A percentile compares a stretch with the other conserved stretches of the same genome.
Evolutionary conservation across 2,113 vertebrate species (phyloP).

Genomic region (Xerus inauris): DNA sequence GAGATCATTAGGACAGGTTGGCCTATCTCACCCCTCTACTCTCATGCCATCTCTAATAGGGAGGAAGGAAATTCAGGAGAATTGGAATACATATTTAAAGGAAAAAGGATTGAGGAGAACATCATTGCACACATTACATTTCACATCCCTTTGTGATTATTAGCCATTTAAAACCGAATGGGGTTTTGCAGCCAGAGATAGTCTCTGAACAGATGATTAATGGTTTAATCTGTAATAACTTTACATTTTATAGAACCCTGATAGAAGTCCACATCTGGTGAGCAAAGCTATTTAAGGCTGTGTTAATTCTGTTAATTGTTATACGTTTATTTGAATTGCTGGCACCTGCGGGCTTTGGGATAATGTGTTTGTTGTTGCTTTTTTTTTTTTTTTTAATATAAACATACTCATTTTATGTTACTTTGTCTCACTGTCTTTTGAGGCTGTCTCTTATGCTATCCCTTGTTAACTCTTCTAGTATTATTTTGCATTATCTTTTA

Average conservation of each 20-base stretch:
- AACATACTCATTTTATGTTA: constrained; percentile 58
- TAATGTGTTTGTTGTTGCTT: constrained; percentile 79
- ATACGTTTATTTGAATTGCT: constrained; percentile 88
- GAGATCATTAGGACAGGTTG: background rate
- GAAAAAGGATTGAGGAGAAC: constrained; percentile 66
- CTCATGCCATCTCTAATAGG: constrained; percentile 32
- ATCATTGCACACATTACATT: constrained; percentile 78
- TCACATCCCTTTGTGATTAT: constrained; percentile 84
- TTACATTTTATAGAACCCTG: constrained; percentile 88
- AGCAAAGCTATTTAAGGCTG: constrained; percentile 90
- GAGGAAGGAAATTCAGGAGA: constrained; percentile 21
- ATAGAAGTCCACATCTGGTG: constrained; percentile 89
- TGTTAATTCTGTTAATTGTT: constrained; percentile 92
- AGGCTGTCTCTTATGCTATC: constrained; percentile 24
- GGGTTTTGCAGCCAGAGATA: constrained; percentile 86
- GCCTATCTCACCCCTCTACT: background rate
- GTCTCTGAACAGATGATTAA: constrained; percentile 91
- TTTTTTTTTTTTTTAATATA: constrained; percentile 13
- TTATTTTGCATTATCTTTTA: background rate
- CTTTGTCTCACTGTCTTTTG: constrained; percentile 70
- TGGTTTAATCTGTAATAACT: constrained; percentile 89
- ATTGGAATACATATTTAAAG: constrained; percentile 78
- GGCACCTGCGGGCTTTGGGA: constrained; percentile 87
- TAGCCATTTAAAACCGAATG: constrained; percentile 86
- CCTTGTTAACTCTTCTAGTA: background rate